Evolutionary conservation across 2,797 vertebrate species (phyloP).

Genomic region (Xiphorhynchus erythropygius): DNA sequence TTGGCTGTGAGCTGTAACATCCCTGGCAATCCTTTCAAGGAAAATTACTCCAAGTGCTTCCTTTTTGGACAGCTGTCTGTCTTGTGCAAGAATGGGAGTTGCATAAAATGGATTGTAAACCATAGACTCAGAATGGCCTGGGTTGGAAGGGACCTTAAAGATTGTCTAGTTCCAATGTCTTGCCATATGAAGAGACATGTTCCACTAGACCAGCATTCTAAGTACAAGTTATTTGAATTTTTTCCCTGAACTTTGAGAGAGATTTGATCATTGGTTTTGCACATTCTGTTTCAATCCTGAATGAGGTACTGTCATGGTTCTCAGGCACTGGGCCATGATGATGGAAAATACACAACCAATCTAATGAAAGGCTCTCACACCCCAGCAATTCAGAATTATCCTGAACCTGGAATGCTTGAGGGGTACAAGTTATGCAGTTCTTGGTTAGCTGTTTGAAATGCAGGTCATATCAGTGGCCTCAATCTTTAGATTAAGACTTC

Average conservation of each 20-base stretch:
- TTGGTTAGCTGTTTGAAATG: not conserved
- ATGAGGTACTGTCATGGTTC: rapidly evolving
- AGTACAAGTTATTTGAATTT: not conserved
- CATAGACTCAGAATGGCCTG: not conserved
- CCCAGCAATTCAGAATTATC: not conserved
- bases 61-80: not conserved
- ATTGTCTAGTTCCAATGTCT: not conserved
- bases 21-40: not conserved
- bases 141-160: not conserved
- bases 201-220: not conserved
- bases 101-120: not conserved
- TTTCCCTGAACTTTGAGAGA: not conserved
- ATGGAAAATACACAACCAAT: not conserved
- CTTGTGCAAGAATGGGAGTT: not conserved
- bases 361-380: not conserved
- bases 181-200: not conserved
- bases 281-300: not conserved
- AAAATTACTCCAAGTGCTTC: not conserved
- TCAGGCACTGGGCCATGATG: not conserved
- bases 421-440: not conserved
- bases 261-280: not conserved
- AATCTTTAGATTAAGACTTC: slow-evolving; percentile 50
- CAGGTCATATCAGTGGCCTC: not conserved
- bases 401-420: not conserved
- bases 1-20: not conserved